Evolutionary conservation across 2,113 vertebrate genomes (phyloP).

Genomic region (Theropithecus gelada): DNA sequence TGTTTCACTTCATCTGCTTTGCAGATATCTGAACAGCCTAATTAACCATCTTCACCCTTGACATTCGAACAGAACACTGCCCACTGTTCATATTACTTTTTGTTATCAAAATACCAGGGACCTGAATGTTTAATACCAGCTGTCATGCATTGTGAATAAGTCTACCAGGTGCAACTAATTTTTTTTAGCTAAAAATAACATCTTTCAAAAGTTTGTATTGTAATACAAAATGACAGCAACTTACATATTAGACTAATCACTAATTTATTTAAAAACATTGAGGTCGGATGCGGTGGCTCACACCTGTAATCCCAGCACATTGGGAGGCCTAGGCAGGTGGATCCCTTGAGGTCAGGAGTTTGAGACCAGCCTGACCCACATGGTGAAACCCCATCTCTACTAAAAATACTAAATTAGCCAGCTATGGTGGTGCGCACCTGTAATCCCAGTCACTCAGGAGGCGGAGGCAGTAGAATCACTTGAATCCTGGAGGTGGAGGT

Average conservation of each 20-base stretch:
- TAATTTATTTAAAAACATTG: background rate
- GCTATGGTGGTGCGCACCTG: rapidly evolving
- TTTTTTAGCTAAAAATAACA: conserved; percentile 6
- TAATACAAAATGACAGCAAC: background rate
- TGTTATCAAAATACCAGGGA: conserved; percentile 57
- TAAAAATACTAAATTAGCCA: no score
- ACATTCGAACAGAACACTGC: background rate
- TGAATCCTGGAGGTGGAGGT: no score
- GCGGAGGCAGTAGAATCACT: no score
- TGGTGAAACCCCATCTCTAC: no score
- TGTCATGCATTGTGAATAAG: conserved; percentile 7
- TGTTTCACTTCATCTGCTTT: conserved; percentile 43
- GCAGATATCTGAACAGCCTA: conserved; percentile 55
- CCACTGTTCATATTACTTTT: conserved; percentile 36
- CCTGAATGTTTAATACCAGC: conserved; percentile 33
- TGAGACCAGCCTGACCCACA: no score
- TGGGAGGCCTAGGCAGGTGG: no score
- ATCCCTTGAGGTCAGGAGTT: no score
- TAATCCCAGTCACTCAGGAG: no score
- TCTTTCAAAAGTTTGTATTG: background rate
- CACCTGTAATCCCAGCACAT: no score
- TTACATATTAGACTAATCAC: conserved; percentile 14
- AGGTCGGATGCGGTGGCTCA: background rate
- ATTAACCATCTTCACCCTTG: conserved; percentile 59
- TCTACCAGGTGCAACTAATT: conserved; percentile 45